phyloP scores from a whole-genome alignment of 2,888 invertebrate genomes.

The Embidobia sp. region DNA sequence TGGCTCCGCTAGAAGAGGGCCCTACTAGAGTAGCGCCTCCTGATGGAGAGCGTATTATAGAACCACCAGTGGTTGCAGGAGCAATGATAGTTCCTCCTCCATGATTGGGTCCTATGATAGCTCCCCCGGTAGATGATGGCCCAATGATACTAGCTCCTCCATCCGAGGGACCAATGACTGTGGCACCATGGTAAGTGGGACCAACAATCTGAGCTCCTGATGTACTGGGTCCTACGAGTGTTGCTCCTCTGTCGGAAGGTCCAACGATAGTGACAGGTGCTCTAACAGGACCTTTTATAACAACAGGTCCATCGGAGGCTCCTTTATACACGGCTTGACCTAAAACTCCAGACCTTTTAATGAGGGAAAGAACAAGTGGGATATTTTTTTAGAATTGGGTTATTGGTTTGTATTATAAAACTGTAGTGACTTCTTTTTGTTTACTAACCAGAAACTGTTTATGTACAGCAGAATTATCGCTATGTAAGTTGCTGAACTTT shows the following conservation, averaged over 20 bases:
- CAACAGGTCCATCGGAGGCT: slow-evolving; percentile 67
- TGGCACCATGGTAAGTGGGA: slow-evolving; percentile 16
- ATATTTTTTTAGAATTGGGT: not conserved
- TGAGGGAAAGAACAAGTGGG: slow-evolving; percentile 29
- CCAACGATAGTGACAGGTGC: slow-evolving; percentile 38
- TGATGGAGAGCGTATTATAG: too few species aligned
- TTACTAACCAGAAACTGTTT: too few species aligned
- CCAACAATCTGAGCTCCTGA: slow-evolving; percentile 11
- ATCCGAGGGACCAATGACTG: slow-evolving; percentile 14
- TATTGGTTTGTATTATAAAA: too few species aligned
- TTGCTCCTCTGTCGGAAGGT: slow-evolving; percentile 14
- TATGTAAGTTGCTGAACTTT: too few species aligned
- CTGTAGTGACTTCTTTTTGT: too few species aligned
- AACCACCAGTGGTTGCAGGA: too few species aligned
- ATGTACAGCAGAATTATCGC: too few species aligned
- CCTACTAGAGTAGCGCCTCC: too few species aligned
- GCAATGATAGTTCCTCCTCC: too few species aligned
- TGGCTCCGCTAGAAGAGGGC: too few species aligned
- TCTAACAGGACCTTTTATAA: slow-evolving; percentile 60
- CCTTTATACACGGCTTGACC: slow-evolving; percentile 50
- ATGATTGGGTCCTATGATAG: slow-evolving; percentile 30
- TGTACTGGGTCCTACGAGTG: slow-evolving; percentile 32
- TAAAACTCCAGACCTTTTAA: slow-evolving; percentile 57
- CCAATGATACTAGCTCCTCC: slow-evolving; percentile 7
- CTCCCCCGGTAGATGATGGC: not conserved